Evolutionary conservation across 2,113 vertebrate genomes (phyloP), one percentile per base, ranked within the genome.

Genomic region (Pterocles orientalis): DNA sequence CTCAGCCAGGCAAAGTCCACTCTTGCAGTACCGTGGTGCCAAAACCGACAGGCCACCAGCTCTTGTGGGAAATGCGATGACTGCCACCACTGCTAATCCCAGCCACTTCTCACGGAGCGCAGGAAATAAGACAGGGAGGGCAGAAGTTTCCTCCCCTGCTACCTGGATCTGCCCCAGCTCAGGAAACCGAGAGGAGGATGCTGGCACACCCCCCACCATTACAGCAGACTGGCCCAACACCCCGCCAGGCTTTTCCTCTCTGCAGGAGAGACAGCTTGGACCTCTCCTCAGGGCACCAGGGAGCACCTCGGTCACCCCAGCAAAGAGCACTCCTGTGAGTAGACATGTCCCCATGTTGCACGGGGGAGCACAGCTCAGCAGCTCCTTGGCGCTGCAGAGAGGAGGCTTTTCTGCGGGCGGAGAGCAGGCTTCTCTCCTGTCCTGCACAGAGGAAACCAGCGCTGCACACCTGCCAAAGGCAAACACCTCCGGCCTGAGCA

Each of bases 81-180:
- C 25, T 53, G 51, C 33, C 50, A 83, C 34, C 33, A 34, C 62
- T 26, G 18, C 36, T 62, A 71, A 72, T 24, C 20, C 15, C 54
- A 90, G 45, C 2, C 0, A 71, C 34, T 90, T 26, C 16, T 72
- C 58, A 47, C 0, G 0, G 53, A 29, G 56, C 70, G 47, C 12
- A 50, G 20, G 15, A 89, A 89, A 81, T 36, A 62, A 64, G 36
- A 53, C 20, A 47, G 45, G 23, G 31, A 76, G 34, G 33, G 34
- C 50, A 71, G 21, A 75, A 81, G 36, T 58, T 88, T 69, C 56
- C 41, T 73, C 34, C 24, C 19, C 24, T 45, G 8, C 39, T 7
- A 51, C 26, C 48, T 87, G 78, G 70, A 71, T 58, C 21, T 72
- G 58, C 5, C 36, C 21, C 68, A 91, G 53, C 51, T 76, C 70